phyloP scores from a whole-genome alignment of 2,113 vertebrate species.

The Hippopotamus amphibius region DNA sequence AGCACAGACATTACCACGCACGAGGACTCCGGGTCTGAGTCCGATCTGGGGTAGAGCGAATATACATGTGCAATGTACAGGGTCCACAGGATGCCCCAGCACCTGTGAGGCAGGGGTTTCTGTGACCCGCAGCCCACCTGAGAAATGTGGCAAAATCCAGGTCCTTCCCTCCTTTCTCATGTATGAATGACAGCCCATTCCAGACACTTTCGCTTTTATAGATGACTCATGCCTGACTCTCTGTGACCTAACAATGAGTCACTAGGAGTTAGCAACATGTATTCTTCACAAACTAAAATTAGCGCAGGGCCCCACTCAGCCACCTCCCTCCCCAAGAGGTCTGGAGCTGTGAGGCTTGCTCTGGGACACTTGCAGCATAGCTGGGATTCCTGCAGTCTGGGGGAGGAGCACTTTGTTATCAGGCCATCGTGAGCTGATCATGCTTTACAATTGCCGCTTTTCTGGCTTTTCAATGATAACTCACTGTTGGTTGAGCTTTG shows the following conservation, averaged over 20 bases:
- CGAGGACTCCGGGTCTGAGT: not conserved
- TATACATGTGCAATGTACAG: fast-evolving
- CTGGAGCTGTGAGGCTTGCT: not conserved
- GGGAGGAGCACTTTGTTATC: not conserved
- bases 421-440: not conserved
- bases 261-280: not conserved
- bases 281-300: not conserved
- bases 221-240: not conserved
- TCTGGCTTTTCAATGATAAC: slow-evolving; percentile 10
- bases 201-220: not conserved
- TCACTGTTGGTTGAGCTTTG: not conserved
- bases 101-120: fast-evolving
- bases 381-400: not conserved
- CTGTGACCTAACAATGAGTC: not conserved
- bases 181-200: not conserved
- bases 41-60: too few species aligned
- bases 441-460: not conserved
- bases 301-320: not conserved
- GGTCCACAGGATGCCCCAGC: not conserved
- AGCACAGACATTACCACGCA: not conserved
- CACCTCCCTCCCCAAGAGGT: fast-evolving
- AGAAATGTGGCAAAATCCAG: not conserved
- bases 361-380: not conserved
- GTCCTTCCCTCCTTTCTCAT: not conserved
- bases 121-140: not conserved